A percentile compares a stretch with the other conserved stretches of the same genome.
These are phyloP conservation scores for Stictocephala bisonia DNA, from an alignment of 2,888 invertebrate genomes.

Conservation along the genomic window DNA sequence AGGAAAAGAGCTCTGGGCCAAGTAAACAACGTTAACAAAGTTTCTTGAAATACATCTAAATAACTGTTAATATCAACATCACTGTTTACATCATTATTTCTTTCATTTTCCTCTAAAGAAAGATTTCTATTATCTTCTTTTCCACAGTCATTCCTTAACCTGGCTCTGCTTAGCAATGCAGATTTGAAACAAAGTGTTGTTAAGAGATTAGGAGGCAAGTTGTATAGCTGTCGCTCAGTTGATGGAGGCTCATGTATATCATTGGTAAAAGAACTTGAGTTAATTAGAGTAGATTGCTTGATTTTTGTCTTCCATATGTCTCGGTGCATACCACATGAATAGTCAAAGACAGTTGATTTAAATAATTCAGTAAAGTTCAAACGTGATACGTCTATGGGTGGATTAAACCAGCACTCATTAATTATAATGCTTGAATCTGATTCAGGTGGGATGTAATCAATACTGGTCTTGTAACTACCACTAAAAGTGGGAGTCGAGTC, in stretches of 20 bases:
- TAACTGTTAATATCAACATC: background rate
- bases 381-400: background rate
- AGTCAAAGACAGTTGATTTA: conserved; percentile 28
- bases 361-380: conserved; percentile 25
- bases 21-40: background rate
- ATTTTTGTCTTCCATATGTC: conserved; percentile 17
- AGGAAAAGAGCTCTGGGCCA: background rate
- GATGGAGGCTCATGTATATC: background rate
- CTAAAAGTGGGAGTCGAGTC: no score
- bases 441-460: background rate
- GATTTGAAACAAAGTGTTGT: background rate
- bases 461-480: no score
- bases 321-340: conserved; percentile 26
- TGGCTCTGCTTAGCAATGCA: background rate
- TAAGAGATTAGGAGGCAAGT: background rate
- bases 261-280: background rate
- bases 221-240: background rate
- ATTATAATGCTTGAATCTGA: conserved; percentile 4
- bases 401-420: conserved; percentile 7
- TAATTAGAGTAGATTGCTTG: background rate
- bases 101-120: conserved; percentile 6
- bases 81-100: background rate
- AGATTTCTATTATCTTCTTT: background rate
- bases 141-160: background rate
- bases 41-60: background rate